These are phyloP conservation scores for Echinops telfairi DNA, from an alignment of 2,113 vertebrate genomes.

Conservation along the genomic window DNA sequence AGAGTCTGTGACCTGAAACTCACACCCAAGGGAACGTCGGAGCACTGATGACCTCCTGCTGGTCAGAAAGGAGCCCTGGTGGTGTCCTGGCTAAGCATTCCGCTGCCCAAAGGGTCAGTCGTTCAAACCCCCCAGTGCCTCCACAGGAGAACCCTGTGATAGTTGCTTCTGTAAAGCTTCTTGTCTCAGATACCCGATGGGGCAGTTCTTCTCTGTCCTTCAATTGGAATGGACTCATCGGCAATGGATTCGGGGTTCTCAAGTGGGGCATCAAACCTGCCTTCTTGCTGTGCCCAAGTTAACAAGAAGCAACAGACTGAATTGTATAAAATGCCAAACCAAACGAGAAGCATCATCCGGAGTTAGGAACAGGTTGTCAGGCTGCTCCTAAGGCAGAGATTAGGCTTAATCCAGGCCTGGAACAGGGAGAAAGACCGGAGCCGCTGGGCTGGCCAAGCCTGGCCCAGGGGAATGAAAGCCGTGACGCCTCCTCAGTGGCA, in stretches of 20 bases:
- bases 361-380: neutral
- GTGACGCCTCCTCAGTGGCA: neutral
- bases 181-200: neutral
- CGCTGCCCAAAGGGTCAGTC: neutral
- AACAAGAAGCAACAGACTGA: neutral
- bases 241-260: neutral
- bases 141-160: neutral
- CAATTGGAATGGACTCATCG: neutral
- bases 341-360: neutral
- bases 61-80: neutral
- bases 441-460: too few relatives aligned
- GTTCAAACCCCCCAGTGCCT: neutral
- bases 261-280: neutral
- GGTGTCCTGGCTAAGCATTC: neutral
- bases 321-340: neutral
- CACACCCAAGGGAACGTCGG: neutral
- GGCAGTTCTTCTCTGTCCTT: neutral
- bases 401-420: neutral
- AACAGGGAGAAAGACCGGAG: neutral
- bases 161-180: neutral
- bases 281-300: neutral
- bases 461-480: neutral
- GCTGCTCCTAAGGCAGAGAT: neutral
- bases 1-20: neutral
- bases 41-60: neutral